These are phyloP conservation scores for Erannis defoliaria DNA, from an alignment of 2,888 invertebrate genomes.

Conservation along the genomic window DNA sequence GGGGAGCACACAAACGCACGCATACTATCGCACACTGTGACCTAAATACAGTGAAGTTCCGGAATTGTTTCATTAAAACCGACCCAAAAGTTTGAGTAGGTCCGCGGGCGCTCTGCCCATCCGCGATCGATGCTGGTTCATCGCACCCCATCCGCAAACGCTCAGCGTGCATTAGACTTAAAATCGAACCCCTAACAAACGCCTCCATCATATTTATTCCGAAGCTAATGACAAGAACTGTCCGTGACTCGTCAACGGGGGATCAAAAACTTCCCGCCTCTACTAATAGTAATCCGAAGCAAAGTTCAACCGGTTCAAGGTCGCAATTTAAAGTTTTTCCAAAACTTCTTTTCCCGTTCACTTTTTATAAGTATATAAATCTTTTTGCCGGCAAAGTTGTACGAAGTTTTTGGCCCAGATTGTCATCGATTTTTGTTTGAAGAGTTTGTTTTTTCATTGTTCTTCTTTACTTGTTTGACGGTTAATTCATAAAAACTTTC, in stretches of 20 bases:
- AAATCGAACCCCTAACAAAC: constrained; percentile 49
- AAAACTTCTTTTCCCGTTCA: constrained; percentile 84
- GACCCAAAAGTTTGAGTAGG: constrained; percentile 77
- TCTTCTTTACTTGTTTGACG: constrained; percentile 87
- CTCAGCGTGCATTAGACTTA: constrained; percentile 63
- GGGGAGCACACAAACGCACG: constrained; percentile 51
- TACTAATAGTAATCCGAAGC: constrained; percentile 86
- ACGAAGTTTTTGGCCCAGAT: constrained; percentile 86
- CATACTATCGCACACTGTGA: constrained; percentile 74
- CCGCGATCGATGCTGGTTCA: constrained; percentile 76
- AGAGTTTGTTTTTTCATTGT: constrained; percentile 87
- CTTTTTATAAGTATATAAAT: constrained; percentile 87
- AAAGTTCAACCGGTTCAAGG: constrained; percentile 85
- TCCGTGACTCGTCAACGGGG: constrained; percentile 69
- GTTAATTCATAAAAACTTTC: constrained; percentile 86
- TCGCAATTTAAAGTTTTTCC: constrained; percentile 87
- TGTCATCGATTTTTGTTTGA: constrained; percentile 88
- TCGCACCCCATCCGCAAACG: constrained; percentile 66
- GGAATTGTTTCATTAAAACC: constrained; percentile 81
- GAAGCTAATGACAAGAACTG: constrained; percentile 65
- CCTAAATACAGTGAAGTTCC: constrained; percentile 73
- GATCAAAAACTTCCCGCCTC: constrained; percentile 79
- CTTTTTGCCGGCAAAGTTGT: constrained; percentile 85
- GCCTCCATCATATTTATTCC: constrained; percentile 65
- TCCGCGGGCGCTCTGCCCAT: constrained; percentile 65